Base-by-base conservation (phyloP, 2,888 invertebrate genomes). In the Hydropsyche betteni region DNA sequence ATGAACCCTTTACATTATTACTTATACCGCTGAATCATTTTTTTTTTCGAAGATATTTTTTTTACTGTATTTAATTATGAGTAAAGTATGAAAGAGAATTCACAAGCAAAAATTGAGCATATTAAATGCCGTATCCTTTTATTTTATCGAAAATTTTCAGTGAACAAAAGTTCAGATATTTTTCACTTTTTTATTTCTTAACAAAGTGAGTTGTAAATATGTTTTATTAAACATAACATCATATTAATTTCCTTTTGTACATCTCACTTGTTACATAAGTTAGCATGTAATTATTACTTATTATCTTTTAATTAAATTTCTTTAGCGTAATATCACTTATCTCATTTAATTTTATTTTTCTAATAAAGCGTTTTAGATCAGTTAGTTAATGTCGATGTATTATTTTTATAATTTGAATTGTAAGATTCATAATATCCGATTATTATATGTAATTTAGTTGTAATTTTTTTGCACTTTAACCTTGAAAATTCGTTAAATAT, bases 201-300 rank as follows among this genome's bases (percentile, higher is more conserved):
- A 64, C 64, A 64, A 64, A 79, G 80, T 79, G 79, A 77, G 74
- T 74, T 74, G 55, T 69, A 69, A 74, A 74, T 69, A 70, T 74
- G 71, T 75, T 72, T 53, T 51, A 70, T 53, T 12, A n/a, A 70
- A 53, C 34, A 33, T 53, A 70, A 70, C 52, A 70, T 51, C 52
- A 24, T 36, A 52, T 34, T 16, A 70, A 70, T 12, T 53, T 70
- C 33, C 14, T 14, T 44, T 58, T 72, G 61, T 72, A 58, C 72
- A 72, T 58, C 72, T 72, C 72, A 72, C 72, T 72, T 72, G 58
- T 71, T 33, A 52, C 16, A 69, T 69, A 70, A 70, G 70, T 51
- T 64, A 64, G 64, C 34, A 64, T 55, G 16, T 14, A 14, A n/a
- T 69, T 33, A 12, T 64, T 64, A 33, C 16, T 33, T 24, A 33